phyloP scores from a whole-genome alignment of 92 coral and sea anemone genomes.

The Siderastrea radians region DNA sequence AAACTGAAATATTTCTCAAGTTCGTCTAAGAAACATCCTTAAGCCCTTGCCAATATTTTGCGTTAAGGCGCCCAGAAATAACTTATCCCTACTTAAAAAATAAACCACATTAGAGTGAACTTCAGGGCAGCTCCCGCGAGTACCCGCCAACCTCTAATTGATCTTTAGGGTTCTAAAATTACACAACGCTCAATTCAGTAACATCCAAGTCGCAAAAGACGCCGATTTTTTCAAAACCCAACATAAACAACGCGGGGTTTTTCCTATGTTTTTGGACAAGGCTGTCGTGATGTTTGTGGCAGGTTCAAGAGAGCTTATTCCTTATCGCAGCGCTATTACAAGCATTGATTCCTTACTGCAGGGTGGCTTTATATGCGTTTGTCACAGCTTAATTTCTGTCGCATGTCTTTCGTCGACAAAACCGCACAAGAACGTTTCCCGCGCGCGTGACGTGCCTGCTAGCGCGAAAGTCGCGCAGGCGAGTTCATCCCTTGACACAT shows the following conservation, averaged over 20 bases:
- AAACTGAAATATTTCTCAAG: not conserved
- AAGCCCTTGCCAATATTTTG: conserved; percentile 2
- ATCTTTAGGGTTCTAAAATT: conserved; percentile 19
- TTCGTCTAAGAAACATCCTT: not conserved
- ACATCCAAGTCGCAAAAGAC: not conserved
- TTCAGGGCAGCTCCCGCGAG: conserved; percentile 40
- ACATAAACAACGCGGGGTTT: conserved; percentile 6
- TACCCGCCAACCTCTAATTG: conserved; percentile 13
- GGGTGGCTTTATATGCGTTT: not conserved
- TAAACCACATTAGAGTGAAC: not conserved
- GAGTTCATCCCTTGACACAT: not conserved
- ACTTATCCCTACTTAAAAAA: not conserved
- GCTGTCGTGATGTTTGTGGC: conserved; percentile 24
- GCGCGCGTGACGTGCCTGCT: not conserved
- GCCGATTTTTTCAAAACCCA: not conserved
- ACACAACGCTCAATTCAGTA: conserved; percentile 6
- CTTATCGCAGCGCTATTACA: conserved; percentile 21
- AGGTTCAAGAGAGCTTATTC: conserved; percentile 29
- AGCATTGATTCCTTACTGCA: conserved; percentile 6
- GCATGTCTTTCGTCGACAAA: conserved; percentile 36
- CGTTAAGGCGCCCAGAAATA: not conserved
- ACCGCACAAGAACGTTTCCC: not conserved
- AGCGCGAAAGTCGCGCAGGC: conserved; percentile 37
- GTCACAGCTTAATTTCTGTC: conserved; percentile 9
- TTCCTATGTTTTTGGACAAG: not conserved